phyloP scores from a whole-genome alignment of 1,140 invertebrate genomes.

The Zaprionus camerounensis region DNA sequence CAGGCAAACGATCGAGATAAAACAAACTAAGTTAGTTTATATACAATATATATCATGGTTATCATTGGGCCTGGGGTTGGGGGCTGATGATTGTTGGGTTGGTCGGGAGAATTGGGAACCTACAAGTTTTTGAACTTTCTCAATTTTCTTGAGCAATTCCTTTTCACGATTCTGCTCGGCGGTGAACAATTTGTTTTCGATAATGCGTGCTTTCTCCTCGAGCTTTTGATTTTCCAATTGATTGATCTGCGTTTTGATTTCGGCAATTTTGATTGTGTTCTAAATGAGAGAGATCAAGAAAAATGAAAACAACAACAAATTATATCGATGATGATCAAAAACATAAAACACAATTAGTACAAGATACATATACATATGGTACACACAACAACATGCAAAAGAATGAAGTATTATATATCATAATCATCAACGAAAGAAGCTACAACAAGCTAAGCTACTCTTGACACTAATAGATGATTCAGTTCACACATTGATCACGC shows the following conservation, averaged over 20 bases:
- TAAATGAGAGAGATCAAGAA: conserved; percentile 75
- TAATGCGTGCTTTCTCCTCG: conserved; percentile 88
- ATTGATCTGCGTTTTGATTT: conserved; percentile 88
- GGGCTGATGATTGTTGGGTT: conserved; percentile 31
- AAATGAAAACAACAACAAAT: conserved; percentile 61
- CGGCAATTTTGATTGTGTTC: conserved; percentile 89
- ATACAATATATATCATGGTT: background rate
- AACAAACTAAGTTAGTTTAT: conserved; percentile 24
- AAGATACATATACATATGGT: background rate
- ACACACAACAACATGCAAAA: conserved; percentile 24
- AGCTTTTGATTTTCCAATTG: conserved; percentile 87
- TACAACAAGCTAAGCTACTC: conserved; percentile 22
- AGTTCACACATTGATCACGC: background rate
- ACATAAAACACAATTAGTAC: conserved; percentile 42
- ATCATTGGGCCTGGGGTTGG: no score
- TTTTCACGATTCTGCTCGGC: conserved; percentile 92
- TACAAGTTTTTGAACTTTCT: conserved; percentile 92
- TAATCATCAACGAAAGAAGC: background rate
- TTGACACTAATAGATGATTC: background rate
- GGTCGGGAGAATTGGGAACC: conserved; percentile 52
- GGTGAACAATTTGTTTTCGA: conserved; percentile 89
- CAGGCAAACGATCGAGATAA: conserved; percentile 37
- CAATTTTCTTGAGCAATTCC: conserved; percentile 91
- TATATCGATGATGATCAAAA: conserved; percentile 45
- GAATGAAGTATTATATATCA: background rate